Conservation (phyloP, 2,113 vertebrate species). For the Salminus brasiliensis region DNA sequence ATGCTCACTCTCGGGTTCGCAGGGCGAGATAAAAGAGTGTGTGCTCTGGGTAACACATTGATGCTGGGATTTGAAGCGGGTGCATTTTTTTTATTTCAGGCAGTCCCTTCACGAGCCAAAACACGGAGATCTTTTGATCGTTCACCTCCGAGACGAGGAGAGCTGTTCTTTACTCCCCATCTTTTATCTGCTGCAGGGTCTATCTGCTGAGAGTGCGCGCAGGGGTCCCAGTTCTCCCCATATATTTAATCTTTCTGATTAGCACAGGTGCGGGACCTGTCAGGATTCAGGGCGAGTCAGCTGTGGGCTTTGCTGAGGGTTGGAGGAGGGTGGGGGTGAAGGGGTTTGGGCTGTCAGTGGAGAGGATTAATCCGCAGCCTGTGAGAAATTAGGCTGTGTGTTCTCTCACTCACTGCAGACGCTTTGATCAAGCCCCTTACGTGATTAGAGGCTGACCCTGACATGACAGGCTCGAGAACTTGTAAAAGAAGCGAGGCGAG, state of each 20-base stretch:
- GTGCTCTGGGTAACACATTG: slow-evolving; percentile 55
- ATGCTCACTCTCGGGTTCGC: neutral
- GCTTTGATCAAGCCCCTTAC: slow-evolving; percentile 76
- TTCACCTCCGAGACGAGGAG: slow-evolving; percentile 55
- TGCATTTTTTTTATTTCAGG: slow-evolving; percentile 30
- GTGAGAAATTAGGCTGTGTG: slow-evolving; percentile 54
- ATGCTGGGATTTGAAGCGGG: slow-evolving; percentile 56
- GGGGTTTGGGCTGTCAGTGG: slow-evolving; percentile 41
- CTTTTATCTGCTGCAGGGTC: slow-evolving; percentile 66
- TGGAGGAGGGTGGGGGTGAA: neutral
- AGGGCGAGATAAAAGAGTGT: neutral
- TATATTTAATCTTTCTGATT: slow-evolving; percentile 71
- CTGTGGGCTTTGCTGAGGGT: slow-evolving; percentile 48
- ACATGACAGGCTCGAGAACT: slow-evolving; percentile 72
- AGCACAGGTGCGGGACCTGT: slow-evolving; percentile 60
- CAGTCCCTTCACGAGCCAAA: slow-evolving; percentile 51
- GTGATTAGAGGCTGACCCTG: slow-evolving; percentile 76
- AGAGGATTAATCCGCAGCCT: slow-evolving; percentile 68
- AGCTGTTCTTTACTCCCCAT: slow-evolving; percentile 62
- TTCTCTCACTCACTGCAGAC: slow-evolving; percentile 56
- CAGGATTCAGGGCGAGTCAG: slow-evolving; percentile 58
- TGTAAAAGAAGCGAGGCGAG: slow-evolving; percentile 57
- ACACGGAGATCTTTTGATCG: slow-evolving; percentile 70
- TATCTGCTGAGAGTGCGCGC: slow-evolving; percentile 56
- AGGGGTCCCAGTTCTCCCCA: slow-evolving; percentile 59